Percentiles rank a stretch among this genome's conserved stretches.
phyloP scores from a whole-genome alignment of 2,797 vertebrate species.

The Huso huso region DNA sequence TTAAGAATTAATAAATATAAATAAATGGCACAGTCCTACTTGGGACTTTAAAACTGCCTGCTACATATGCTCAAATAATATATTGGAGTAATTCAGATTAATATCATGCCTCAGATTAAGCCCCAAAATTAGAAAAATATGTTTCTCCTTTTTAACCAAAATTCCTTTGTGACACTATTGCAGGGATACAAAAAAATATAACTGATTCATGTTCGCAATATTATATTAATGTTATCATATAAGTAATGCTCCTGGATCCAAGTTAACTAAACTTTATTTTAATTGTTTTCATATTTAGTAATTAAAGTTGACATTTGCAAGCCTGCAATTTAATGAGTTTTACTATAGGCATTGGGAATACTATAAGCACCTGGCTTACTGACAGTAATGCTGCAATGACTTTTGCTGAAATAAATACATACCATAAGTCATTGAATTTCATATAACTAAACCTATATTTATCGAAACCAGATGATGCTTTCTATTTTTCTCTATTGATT shows the following conservation, averaged over 20 bases:
- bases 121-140: constrained; percentile 48
- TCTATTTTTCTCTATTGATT: constrained; percentile 39
- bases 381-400: constrained; percentile 33
- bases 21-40: constrained; percentile 24
- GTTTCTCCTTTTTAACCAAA: neutral
- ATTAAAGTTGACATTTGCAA: constrained; percentile 2
- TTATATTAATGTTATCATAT: neutral
- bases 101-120: constrained; percentile 35
- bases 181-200: neutral
- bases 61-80: constrained; percentile 50
- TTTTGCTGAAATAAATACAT: constrained; percentile 22
- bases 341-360: neutral
- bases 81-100: constrained; percentile 40
- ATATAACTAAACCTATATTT: constrained; percentile 55
- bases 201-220: neutral
- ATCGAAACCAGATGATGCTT: constrained; percentile 34
- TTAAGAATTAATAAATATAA: no score
- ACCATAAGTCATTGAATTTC: constrained; percentile 51
- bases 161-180: neutral
- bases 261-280: neutral
- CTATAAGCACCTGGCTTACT: constrained; percentile 27
- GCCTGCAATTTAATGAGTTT: neutral
- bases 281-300: neutral
- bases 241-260: neutral
- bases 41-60: constrained; percentile 40